phyloP scores from a whole-genome alignment of 2,113 vertebrate genomes.

The Lampris incognitus region DNA sequence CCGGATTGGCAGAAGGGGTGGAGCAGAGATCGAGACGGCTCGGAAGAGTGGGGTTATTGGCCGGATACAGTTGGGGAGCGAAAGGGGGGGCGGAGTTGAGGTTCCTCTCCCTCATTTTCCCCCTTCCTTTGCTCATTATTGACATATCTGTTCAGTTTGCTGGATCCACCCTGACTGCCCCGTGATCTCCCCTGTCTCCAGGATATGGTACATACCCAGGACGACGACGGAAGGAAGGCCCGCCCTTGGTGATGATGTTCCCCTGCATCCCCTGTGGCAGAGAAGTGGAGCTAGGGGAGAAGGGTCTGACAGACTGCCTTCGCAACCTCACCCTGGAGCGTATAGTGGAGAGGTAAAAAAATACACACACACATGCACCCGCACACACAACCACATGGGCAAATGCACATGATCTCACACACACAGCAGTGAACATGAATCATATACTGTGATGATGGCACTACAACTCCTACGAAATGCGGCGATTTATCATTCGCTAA shows the following conservation, averaged over 20 bases:
- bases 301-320: slow-evolving; percentile 92
- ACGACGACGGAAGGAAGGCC: slow-evolving; percentile 86
- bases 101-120: neutral
- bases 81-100: neutral
- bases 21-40: too few relatives aligned
- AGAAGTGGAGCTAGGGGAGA: slow-evolving; percentile 93
- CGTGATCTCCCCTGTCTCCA: slow-evolving; percentile 63
- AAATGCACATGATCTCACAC: neutral
- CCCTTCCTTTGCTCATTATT: slow-evolving; percentile 8
- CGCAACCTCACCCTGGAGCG: slow-evolving; percentile 96
- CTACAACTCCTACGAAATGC: neutral
- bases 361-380: neutral
- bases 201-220: slow-evolving; percentile 90
- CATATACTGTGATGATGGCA: neutral
- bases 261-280: slow-evolving; percentile 89
- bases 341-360: slow-evolving; percentile 89
- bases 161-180: slow-evolving; percentile 62
- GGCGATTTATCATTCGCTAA: neutral
- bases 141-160: slow-evolving; percentile 10
- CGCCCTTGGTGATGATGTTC: slow-evolving; percentile 86
- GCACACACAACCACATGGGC: neutral
- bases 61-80: too few relatives aligned
- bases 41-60: too few relatives aligned
- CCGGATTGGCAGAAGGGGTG: too few relatives aligned
- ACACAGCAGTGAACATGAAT: neutral